Evolutionary conservation across 2,797 vertebrate species (phyloP).

Genomic region (Fistularia tabacaria): DNA sequence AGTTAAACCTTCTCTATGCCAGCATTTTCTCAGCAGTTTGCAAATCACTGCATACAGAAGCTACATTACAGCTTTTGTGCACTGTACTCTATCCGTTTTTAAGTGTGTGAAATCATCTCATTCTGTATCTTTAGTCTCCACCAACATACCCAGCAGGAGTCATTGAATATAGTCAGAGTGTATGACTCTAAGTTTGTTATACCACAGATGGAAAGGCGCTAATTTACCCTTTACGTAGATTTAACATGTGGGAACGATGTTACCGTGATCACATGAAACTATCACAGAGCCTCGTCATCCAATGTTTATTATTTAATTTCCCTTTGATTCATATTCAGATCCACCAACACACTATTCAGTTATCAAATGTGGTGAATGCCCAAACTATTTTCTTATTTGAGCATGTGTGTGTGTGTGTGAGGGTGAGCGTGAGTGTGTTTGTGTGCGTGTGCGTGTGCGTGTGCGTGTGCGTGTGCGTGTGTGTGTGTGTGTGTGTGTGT

Average conservation of each 20-base stretch:
- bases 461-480: too few species aligned
- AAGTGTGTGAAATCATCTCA: conserved; percentile 49
- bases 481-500: conserved; percentile 13
- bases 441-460: too few species aligned
- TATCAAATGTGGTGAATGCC: too few species aligned
- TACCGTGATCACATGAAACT: conserved; percentile 34
- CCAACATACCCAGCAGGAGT: conserved; percentile 66
- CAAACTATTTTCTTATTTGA: conserved; percentile 5
- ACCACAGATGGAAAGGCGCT: conserved; percentile 69
- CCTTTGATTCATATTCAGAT: too few species aligned
- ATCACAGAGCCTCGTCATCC: conserved; percentile 2
- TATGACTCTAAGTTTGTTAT: conserved; percentile 62
- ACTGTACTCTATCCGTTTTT: conserved; percentile 31
- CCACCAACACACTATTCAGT: too few species aligned
- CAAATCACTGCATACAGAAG: conserved; percentile 33
- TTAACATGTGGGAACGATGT: conserved; percentile 48
- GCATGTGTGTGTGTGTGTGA: too few species aligned
- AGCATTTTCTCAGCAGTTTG: conserved; percentile 46
- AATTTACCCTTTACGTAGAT: conserved; percentile 69
- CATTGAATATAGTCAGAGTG: conserved; percentile 57
- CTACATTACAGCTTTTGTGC: conserved; percentile 45
- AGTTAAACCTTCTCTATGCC: conserved; percentile 44
- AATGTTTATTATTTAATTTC: too few species aligned
- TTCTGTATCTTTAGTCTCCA: conserved; percentile 61
- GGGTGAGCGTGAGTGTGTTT: too few species aligned